phyloP scores from a whole-genome alignment of 2,888 invertebrate species.

The Hydropsyche betteni region DNA sequence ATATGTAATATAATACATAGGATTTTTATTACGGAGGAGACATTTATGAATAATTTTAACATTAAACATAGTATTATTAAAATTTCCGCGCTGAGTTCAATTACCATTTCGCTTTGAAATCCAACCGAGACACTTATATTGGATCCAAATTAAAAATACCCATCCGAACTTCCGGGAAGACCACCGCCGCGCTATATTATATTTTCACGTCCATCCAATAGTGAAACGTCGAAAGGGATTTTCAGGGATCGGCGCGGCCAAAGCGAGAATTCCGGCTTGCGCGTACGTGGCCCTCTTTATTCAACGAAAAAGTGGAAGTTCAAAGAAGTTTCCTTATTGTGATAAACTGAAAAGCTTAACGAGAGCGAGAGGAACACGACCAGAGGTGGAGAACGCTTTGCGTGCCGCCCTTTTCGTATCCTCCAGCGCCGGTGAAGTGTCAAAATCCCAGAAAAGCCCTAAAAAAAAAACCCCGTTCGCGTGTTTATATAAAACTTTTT shows the following conservation, averaged over 20 bases:
- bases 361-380: not conserved
- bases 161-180: no score
- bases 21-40: no score
- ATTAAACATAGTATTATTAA: not conserved
- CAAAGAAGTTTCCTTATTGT: conserved; percentile 31
- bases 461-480: conserved; percentile 12
- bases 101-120: no score
- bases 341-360: conserved; percentile 33
- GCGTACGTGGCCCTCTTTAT: not conserved
- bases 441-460: conserved; percentile 30
- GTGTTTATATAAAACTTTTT: conserved; percentile 30
- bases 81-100: no score
- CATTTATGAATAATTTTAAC: not conserved
- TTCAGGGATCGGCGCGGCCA: not conserved
- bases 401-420: not conserved
- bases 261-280: not conserved
- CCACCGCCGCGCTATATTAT: no score
- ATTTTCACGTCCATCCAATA: not conserved
- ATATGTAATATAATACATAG: not conserved
- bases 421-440: conserved; percentile 6
- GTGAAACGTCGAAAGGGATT: not conserved
- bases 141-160: no score
- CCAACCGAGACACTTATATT: no score
- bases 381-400: not conserved
- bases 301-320: conserved; percentile 8